Evolutionary conservation across 2,113 vertebrate species (phyloP), one percentile per base, ranked within the genome.

Genomic region (Hyla sarda): DNA sequence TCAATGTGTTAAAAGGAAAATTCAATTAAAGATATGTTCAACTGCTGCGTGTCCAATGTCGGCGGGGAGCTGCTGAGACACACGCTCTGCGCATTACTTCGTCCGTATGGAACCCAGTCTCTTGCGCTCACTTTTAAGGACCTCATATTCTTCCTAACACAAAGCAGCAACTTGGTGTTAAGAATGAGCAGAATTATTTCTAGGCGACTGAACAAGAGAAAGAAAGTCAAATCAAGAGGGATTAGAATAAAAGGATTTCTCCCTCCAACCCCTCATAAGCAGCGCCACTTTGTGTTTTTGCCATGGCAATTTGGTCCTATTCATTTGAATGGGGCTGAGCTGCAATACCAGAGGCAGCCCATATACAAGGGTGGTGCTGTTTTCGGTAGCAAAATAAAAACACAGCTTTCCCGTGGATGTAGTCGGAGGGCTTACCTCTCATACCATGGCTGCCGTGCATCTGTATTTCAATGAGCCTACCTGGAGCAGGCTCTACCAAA

Each of bases 1-100:
- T 56, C 52, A 77, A 86, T 72, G 84, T 86, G 84, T 48, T 86
- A 81, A 86, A 86, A 81, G 30, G 77, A 81, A 81, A 86, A 86
- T 86, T 86, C 77, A 86, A 86, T 86, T 86, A 86, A 73, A 86
- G 84, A 81, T 86, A 81, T 86, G 76, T 74, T 81, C 77, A 73
- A 73, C 67, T 60, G 76, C 69, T 81, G n/a, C 21, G 76, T 48
- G 84, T 81, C 77, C 77, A 67, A 80, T 47, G 84, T 50, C 75
- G 19, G 69, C 45, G 48, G 56, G 28, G 65, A 52, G 32, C 45
- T 34, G 41, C 19, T 14, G 13, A 41, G 41, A 62, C 77, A 76
- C 74, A 60, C 56, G 34, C 77, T 80, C 54, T 3, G 11, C 28
- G 77, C 77, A 41, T 60, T 60, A 60, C 54, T 6, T 25, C 54